Evolutionary conservation across 2,113 vertebrate genomes (phyloP), one percentile per base, ranked within the genome.

Genomic region (Gila orcuttii): DNA sequence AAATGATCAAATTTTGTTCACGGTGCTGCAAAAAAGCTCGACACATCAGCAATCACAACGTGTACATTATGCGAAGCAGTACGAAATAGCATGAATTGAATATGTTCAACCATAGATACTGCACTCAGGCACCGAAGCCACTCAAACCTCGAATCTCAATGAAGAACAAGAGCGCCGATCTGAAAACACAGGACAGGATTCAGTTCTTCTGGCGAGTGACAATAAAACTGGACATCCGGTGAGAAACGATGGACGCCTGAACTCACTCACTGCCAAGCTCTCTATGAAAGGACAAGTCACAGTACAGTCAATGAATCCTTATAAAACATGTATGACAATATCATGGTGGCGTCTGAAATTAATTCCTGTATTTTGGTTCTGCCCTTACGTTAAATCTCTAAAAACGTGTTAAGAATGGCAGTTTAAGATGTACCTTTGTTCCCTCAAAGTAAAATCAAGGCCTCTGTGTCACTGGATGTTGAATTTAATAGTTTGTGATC

Each of bases 391-490:
- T 91, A 87, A 88, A 91, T 87, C n/a, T 69, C 93, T 95, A 93
- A 93, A 95, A 95, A 94, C 87, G 86, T 91, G 91, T 89, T 94
- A 95, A 95, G 90, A 94, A 95, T 95, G 95, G 95, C 95, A 96
- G 95, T 96, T 95, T 95, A 92, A 93, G 91, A 94, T 93, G 91
- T 87, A 93, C 93, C 93, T 94, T 79, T 93, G 91, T 92, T 95
- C 93, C 93, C 93, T 94, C 91, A 71, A 92, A 92, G 91, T 94
- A 95, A 95, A 95, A 92, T 94, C 94, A 95, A 96, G 95, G 95
- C 95, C 95, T 95, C 94, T 93, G 94, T 92, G 92, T 93, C 94
- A 93, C 91, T 92, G 91, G 93, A 94, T 95, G 94, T 95, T 93
- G 94, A 92, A 95, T 95, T 92, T 89, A 86, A 89, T 91, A 92